phyloP scores from a whole-genome alignment of 92 coral and sea anemone genomes.

The Phenganax marumi region DNA sequence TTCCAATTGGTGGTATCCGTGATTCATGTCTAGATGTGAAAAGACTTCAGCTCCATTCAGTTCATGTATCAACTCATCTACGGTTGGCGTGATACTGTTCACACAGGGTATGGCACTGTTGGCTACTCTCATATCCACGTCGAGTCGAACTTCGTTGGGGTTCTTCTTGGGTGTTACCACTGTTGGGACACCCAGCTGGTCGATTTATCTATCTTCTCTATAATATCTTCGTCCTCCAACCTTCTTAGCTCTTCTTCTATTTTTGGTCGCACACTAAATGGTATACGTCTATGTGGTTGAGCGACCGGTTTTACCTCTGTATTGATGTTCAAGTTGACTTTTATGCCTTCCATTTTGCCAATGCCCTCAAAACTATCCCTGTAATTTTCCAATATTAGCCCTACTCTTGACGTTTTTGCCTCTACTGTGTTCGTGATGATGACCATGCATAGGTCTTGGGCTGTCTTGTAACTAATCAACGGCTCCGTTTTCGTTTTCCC shows the following conservation, averaged over 20 bases:
- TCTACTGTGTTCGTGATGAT: conserved; percentile 2
- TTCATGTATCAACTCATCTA: conserved; percentile 44
- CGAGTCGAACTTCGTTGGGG: conserved; percentile 37
- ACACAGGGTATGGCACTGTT: conserved; percentile 48
- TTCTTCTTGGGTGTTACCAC: conserved; percentile 50
- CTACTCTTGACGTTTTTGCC: background rate
- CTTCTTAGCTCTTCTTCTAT: conserved; percentile 29
- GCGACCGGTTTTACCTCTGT: conserved; percentile 16
- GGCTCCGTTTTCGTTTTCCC: conserved; percentile 1
- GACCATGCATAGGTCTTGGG: no score
- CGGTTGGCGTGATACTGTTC: conserved; percentile 40
- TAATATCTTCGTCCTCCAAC: conserved; percentile 31
- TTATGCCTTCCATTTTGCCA: conserved; percentile 31
- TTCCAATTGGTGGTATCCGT: conserved; percentile 50
- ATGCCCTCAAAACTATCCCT: conserved; percentile 28
- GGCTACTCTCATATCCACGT: conserved; percentile 51
- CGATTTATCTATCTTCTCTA: conserved; percentile 19
- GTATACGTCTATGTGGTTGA: conserved; percentile 18
- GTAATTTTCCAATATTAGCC: conserved; percentile 11
- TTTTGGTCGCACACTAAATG: conserved; percentile 33
- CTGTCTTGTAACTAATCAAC: background rate
- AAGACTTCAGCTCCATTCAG: conserved; percentile 44
- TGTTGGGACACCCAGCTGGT: conserved; percentile 23
- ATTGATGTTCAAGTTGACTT: conserved; percentile 1
- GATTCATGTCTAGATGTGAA: conserved; percentile 30